These are phyloP conservation scores for Bimastos eiseni DNA, from an alignment of 2,888 invertebrate genomes.

Conservation along the genomic window DNA sequence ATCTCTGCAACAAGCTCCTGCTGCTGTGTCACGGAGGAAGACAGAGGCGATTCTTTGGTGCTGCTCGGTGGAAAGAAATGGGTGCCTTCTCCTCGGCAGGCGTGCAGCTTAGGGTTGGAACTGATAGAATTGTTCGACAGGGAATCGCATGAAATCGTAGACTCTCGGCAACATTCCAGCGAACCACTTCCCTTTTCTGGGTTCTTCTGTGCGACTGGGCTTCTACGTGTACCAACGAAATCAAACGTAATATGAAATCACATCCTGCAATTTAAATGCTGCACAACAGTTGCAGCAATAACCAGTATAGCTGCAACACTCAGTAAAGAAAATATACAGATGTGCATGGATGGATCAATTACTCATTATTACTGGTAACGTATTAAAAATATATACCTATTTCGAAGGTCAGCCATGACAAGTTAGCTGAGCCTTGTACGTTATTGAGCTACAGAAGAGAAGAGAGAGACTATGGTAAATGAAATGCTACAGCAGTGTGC, in stretches of 20 bases:
- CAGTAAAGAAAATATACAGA: neutral
- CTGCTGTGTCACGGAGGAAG: neutral
- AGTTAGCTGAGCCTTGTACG: neutral
- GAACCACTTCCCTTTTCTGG: conserved; percentile 9
- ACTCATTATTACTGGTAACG: no score
- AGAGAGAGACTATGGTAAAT: neutral
- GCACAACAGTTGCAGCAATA: neutral
- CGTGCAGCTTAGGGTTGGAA: conserved; percentile 1
- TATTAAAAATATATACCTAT: neutral
- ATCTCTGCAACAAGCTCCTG: neutral
- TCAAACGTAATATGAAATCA: neutral
- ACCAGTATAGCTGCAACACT: neutral
- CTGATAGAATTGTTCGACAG: conserved; percentile 18
- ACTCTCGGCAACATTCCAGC: conserved; percentile 21
- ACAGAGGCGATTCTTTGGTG: neutral
- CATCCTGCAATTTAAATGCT: neutral
- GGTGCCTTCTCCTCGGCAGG: neutral
- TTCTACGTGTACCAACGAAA: neutral
- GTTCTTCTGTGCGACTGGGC: neutral
- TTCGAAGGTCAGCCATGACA: neutral
- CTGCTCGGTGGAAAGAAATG: conserved; percentile 15
- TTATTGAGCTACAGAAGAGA: neutral
- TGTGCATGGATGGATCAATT: neutral
- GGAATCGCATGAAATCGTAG: neutral
- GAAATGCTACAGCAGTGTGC: no score